A percentile compares a stretch with the other conserved stretches of the same genome.
phyloP scores from a whole-genome alignment of 2,797 vertebrate genomes.

The Allobates femoralis region DNA sequence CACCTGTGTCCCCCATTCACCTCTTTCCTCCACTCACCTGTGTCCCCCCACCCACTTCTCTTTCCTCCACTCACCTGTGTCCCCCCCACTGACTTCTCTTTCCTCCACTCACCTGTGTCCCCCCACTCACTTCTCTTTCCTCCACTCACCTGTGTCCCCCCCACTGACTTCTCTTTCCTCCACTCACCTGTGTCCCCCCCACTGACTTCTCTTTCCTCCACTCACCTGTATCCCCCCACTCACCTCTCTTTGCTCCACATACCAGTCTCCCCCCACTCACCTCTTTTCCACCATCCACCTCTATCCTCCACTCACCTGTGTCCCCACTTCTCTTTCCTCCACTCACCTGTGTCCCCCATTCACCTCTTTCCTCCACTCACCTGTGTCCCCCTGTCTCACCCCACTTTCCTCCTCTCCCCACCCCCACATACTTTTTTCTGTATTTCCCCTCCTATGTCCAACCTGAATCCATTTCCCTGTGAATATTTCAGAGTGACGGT shows the following conservation, averaged over 20 bases:
- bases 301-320: not conserved
- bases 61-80: not conserved
- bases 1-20: too few species aligned
- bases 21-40: too few species aligned
- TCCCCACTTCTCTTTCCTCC: not conserved
- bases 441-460: not conserved
- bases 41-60: too few species aligned
- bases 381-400: not conserved
- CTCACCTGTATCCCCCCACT: not conserved
- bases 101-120: not conserved
- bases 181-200: too few species aligned
- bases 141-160: not conserved
- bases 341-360: not conserved
- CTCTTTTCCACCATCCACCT: not conserved
- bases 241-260: not conserved
- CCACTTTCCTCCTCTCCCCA: not conserved
- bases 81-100: too few species aligned
- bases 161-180: too few species aligned
- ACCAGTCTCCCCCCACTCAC: too few species aligned
- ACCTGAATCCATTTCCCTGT: not conserved
- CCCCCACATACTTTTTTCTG: not conserved
- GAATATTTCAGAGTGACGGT: slow-evolving; percentile 71
- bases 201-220: not conserved
- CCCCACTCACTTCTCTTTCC: too few species aligned
- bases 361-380: not conserved